These are phyloP conservation scores for Montipora cactus DNA, from an alignment of 64 coral and sea anemone genomes.

Conservation along the genomic window DNA sequence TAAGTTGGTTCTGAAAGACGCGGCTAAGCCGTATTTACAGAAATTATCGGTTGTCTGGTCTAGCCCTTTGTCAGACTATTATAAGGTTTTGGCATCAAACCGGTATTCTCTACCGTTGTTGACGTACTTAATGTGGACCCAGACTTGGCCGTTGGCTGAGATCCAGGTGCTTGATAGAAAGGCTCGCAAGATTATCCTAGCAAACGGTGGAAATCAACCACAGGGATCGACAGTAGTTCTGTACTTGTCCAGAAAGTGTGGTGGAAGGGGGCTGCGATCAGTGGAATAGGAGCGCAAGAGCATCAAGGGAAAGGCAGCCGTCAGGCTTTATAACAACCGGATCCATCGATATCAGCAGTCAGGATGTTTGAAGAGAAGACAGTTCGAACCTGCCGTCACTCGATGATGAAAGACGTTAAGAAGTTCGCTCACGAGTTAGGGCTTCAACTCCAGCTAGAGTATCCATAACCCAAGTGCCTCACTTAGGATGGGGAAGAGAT, in stretches of 20 bases:
- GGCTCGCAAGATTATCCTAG: background rate
- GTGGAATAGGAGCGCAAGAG: slow-evolving; percentile 38
- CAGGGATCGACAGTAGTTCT: slow-evolving; percentile 34
- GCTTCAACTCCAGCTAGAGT: background rate
- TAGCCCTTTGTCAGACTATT: slow-evolving; percentile 2
- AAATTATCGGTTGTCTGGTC: background rate
- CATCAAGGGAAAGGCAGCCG: slow-evolving; percentile 42
- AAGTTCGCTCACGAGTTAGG: slow-evolving; percentile 17
- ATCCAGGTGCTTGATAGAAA: slow-evolving; percentile 33
- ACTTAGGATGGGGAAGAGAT: background rate
- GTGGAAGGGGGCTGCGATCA: slow-evolving; percentile 32
- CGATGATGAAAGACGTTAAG: slow-evolving; percentile 9
- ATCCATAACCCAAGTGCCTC: slow-evolving; percentile 10
- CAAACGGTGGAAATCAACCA: background rate
- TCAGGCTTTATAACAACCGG: slow-evolving; percentile 24
- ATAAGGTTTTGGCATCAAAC: background rate
- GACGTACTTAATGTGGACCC: slow-evolving; percentile 46
- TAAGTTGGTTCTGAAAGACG: slow-evolving; percentile 17
- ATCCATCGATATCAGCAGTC: slow-evolving; percentile 18
- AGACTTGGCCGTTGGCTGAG: background rate
- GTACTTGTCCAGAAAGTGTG: slow-evolving; percentile 40
- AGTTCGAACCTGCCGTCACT: background rate
- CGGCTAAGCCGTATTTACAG: background rate
- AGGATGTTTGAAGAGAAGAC: slow-evolving; percentile 31
- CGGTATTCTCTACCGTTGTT: slow-evolving; percentile 9